A percentile compares a stretch with the other conserved stretches of the same genome.
Evolutionary conservation across 2,888 invertebrate genomes (phyloP).

Genomic region (Tiliacea aurago): DNA sequence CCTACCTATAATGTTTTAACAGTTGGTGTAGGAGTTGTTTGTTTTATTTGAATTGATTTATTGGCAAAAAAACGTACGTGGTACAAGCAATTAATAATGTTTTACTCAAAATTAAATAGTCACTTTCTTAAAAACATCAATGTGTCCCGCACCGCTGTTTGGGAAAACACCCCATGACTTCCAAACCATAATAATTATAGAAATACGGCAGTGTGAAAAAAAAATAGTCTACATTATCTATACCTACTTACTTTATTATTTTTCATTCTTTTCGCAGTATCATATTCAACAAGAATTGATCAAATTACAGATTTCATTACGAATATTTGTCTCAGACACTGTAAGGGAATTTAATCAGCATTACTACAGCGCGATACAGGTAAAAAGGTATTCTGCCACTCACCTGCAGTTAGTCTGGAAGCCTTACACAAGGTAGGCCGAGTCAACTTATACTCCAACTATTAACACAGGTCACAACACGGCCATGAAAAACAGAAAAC

Average conservation of each 20-base stretch:
- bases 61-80: background rate
- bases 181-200: too few relatives aligned
- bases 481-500: conserved; percentile 62
- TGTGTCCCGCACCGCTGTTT: background rate
- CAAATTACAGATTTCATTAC: conserved; percentile 17
- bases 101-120: background rate
- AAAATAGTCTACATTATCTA: background rate
- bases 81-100: background rate
- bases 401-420: conserved; percentile 72
- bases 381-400: conserved; percentile 52
- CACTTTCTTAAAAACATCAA: background rate
- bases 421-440: conserved; percentile 60
- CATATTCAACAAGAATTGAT: background rate
- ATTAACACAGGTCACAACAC: conserved; percentile 73
- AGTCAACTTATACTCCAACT: conserved; percentile 54
- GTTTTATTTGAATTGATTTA: background rate
- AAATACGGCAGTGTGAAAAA: too few relatives aligned
- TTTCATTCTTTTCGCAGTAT: background rate
- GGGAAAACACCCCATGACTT: background rate
- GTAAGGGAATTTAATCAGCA: conserved; percentile 32
- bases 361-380: background rate
- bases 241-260: background rate
- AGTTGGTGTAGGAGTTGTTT: background rate
- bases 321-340: conserved; percentile 8
- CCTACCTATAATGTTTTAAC: background rate